Evolutionary conservation across 2,797 vertebrate genomes (phyloP), one percentile per base, ranked within the genome.

Genomic region (Acanthiza pusilla): DNA sequence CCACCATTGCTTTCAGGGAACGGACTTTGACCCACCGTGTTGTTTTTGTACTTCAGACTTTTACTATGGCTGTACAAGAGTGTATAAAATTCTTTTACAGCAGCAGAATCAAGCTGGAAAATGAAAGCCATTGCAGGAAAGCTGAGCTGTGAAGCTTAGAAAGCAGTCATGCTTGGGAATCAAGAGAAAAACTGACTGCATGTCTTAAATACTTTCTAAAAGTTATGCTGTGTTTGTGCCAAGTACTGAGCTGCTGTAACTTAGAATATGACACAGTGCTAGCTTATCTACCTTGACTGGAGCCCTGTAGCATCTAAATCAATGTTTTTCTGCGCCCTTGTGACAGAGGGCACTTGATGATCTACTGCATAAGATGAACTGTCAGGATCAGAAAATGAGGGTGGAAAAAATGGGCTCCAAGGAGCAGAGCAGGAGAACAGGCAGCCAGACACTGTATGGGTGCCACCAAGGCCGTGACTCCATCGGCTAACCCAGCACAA

Each of bases 401-500:
- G 71, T 53, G 18, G 7, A 45, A 75, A 70, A 95, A 85, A 22
- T 9, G 5, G 16, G 7, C 21, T 86, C 18, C 20, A 45, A 87
- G 58, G 70, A 73, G 8, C n/a, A 77, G 50, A 66, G 12, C 17
- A 32, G 40, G 20, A 40, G 45, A 25, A 61, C 30, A 81, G 70
- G 22, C 47, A 60, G 67, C 10, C 57, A 43, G 60, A 23, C 26
- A 5, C 62, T 29, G 5, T 12, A 22, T 0, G 7, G 6, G 7
- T 79, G 60, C 23, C 47, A 72, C 29, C 32, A 38, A 22, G 26
- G 25, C 11, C 26, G 4, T 7, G 32, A 21, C 30, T 80, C 86
- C 22, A 11, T 48, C 0, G 0, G 51, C 11, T 20, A 76, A 79
- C 20, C 27, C 63, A 61, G 32, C 0, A 1, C 50, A 66, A 54